Conservation (phyloP, 2,888 invertebrate species). For the Eutolmus rufibarbis region DNA sequence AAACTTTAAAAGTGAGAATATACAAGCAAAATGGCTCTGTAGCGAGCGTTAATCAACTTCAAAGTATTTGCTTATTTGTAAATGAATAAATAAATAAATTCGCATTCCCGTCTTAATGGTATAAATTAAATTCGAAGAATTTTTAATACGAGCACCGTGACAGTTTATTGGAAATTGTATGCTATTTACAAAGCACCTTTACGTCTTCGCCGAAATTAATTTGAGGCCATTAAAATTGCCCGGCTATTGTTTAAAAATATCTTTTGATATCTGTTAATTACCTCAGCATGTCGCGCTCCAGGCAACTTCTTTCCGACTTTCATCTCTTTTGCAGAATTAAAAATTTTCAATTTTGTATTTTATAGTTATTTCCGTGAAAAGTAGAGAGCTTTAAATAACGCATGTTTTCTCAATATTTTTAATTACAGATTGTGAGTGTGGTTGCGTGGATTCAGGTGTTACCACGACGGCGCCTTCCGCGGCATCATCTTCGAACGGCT, state of each 20-base stretch:
- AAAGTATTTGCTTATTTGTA: neutral
- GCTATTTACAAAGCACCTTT: neutral
- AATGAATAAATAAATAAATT: neutral
- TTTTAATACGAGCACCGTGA: neutral
- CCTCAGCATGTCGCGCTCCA: neutral
- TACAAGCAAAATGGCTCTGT: neutral
- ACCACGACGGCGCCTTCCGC: constrained; percentile 53
- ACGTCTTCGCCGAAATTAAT: neutral
- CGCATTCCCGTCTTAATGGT: neutral
- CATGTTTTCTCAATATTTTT: neutral
- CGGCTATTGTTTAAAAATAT: neutral
- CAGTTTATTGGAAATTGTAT: neutral
- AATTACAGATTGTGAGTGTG: constrained; percentile 61
- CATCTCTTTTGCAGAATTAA: neutral
- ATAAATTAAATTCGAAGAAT: neutral
- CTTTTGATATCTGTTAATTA: neutral
- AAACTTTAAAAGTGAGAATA: too few relatives aligned
- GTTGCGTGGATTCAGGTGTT: constrained; percentile 59
- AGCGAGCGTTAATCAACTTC: neutral
- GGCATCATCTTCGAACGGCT: constrained; percentile 55
- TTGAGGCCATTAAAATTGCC: neutral
- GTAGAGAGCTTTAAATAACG: neutral
- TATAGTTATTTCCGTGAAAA: neutral
- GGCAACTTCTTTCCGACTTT: neutral
- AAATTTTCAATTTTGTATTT: neutral